Percentiles rank a stretch among this genome's conserved stretches.
phyloP scores from a whole-genome alignment of 2,113 vertebrate species.

The Macheiramphus alcinus region DNA sequence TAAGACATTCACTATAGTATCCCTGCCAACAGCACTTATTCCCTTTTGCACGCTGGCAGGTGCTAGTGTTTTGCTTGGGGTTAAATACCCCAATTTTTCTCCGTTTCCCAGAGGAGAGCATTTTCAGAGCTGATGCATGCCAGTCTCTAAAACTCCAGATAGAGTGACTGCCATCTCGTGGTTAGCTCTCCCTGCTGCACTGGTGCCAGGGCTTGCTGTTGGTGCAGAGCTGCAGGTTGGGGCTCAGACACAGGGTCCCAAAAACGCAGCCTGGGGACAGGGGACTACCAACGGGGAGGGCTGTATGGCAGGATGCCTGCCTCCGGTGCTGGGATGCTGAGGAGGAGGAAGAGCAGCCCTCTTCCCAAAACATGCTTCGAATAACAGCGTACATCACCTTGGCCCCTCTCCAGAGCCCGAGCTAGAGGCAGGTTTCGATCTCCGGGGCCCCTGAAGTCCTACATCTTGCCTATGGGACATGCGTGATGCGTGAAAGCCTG shows the following conservation, averaged over 20 bases:
- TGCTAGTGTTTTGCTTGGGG: neutral
- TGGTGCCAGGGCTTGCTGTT: neutral
- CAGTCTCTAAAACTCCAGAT: fast-evolving
- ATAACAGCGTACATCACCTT: neutral
- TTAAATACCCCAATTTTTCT: neutral
- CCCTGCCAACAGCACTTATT: neutral
- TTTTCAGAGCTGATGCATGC: fast-evolving
- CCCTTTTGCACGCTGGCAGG: neutral
- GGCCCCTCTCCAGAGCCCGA: neutral
- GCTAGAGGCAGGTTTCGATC: neutral
- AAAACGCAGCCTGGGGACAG: neutral
- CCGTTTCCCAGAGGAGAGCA: fast-evolving
- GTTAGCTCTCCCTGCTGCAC: neutral
- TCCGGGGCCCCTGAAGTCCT: neutral
- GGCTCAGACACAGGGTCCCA: fast-evolving
- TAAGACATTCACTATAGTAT: neutral
- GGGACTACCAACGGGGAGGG: fast-evolving
- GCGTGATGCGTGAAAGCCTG: neutral
- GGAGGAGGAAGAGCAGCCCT: neutral
- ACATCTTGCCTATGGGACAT: neutral
- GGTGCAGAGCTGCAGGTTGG: neutral
- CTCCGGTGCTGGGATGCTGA: neutral
- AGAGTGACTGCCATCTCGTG: constrained; percentile 28
- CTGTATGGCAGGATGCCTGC: neutral
- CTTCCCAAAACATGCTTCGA: neutral